phyloP scores from a whole-genome alignment of 2,113 vertebrate genomes.

The Brachypteracias leptosomus region DNA sequence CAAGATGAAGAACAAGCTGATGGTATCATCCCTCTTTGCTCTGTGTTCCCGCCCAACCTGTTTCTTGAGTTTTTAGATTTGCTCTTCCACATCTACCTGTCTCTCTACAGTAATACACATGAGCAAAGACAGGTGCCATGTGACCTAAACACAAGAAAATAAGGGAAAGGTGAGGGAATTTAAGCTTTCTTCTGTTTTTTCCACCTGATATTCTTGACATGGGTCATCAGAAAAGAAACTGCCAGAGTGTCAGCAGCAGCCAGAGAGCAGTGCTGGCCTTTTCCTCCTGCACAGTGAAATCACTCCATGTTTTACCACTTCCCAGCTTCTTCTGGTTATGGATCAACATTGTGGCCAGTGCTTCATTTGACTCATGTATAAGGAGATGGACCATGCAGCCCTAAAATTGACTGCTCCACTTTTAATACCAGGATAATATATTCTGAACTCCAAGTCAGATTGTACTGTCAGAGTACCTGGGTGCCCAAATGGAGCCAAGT shows the following conservation, averaged over 20 bases:
- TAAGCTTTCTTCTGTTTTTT: neutral
- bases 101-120: neutral
- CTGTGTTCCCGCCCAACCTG: neutral
- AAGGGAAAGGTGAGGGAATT: neutral
- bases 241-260: neutral
- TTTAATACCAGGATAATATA: neutral
- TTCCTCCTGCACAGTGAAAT: neutral
- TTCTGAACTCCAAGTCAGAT: neutral
- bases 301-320: neutral
- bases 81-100: neutral
- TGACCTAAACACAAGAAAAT: neutral
- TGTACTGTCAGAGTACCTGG: neutral
- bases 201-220: neutral
- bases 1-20: neutral
- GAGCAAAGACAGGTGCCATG: neutral
- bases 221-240: neutral
- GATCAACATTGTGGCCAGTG: neutral
- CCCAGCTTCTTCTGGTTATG: neutral
- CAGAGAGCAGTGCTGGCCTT: too few species aligned
- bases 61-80: neutral
- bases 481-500: neutral
- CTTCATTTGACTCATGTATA: neutral
- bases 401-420: neutral
- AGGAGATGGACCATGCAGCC: neutral
- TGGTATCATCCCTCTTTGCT: neutral